Evolutionary conservation across 2,797 vertebrate genomes (phyloP).

Genomic region (Psittacula echo): DNA sequence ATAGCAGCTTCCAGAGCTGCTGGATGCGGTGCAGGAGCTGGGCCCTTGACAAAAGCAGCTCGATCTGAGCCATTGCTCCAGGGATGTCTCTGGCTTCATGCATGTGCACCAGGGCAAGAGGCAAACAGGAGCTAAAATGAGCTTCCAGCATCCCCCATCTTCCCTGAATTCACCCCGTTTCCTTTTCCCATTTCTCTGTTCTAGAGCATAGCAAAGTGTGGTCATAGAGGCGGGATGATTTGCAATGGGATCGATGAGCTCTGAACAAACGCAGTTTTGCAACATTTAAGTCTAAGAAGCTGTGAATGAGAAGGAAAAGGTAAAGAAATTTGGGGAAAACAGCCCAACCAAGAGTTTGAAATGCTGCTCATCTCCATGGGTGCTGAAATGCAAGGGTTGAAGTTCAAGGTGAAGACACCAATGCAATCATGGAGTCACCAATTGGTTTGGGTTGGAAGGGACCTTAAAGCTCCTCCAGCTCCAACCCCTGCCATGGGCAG

Average conservation of each 20-base stretch:
- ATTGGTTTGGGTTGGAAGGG: neutral
- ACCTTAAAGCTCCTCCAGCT: no score
- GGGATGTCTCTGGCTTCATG: fast-evolving
- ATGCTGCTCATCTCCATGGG: neutral
- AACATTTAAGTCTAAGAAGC: neutral
- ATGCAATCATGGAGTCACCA: neutral
- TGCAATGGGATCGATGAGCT: neutral
- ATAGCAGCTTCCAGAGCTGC: neutral
- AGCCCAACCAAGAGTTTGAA: neutral
- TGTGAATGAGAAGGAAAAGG: neutral
- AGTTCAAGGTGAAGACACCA: neutral
- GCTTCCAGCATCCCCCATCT: neutral
- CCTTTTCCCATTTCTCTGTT: neutral
- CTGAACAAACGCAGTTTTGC: neutral
- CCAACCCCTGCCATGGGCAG: no score
- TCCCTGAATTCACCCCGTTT: neutral
- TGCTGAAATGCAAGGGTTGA: neutral
- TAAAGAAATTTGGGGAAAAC: neutral
- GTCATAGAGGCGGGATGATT: fast-evolving
- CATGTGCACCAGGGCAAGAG: neutral
- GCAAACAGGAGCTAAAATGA: neutral
- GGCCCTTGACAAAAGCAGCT: neutral
- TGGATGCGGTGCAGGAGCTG: neutral
- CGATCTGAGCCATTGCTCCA: fast-evolving
- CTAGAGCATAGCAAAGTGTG: neutral